Evolutionary conservation across 2,888 invertebrate species (phyloP).

Genomic region (Zhuqinia jingwanae): DNA sequence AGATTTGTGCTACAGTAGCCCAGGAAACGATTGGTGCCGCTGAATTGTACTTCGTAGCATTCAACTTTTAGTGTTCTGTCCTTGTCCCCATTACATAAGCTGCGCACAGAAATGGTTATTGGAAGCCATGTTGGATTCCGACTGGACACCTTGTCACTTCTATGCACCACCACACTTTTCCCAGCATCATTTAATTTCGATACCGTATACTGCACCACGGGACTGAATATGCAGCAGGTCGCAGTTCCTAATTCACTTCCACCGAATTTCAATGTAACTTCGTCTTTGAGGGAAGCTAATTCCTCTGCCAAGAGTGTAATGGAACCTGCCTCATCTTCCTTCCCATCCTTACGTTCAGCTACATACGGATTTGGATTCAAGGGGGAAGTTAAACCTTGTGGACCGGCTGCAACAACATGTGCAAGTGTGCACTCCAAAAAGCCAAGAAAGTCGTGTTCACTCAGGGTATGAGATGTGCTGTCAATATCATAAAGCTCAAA

Average conservation of each 20-base stretch:
- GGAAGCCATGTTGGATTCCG: constrained; percentile 83
- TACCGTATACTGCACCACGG: constrained; percentile 78
- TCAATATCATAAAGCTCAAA: constrained; percentile 82
- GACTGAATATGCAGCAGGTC: constrained; percentile 72
- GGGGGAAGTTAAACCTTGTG: constrained; percentile 64
- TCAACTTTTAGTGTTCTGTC: constrained; percentile 83
- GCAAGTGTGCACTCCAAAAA: constrained; percentile 80
- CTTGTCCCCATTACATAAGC: constrained; percentile 83
- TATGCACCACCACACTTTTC: constrained; percentile 82
- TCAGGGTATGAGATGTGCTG: constrained; percentile 79
- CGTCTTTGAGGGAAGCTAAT: constrained; percentile 78
- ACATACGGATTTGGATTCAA: constrained; percentile 69
- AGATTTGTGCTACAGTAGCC: constrained; percentile 82
- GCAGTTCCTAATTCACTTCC: constrained; percentile 73
- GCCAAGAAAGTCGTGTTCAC: constrained; percentile 83
- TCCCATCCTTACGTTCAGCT: constrained; percentile 39
- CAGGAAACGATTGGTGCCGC: constrained; percentile 81
- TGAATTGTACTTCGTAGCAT: constrained; percentile 82
- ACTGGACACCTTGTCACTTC: constrained; percentile 79
- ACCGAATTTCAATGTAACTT: constrained; percentile 77
- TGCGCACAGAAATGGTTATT: constrained; percentile 82
- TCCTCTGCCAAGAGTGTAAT: constrained; percentile 79
- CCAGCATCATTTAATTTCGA: constrained; percentile 81
- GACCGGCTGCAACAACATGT: constrained; percentile 77
- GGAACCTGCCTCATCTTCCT: constrained; percentile 70